Conservation (phyloP, 1,140 invertebrate species). For the Parasteatoda tepidariorum region DNA sequence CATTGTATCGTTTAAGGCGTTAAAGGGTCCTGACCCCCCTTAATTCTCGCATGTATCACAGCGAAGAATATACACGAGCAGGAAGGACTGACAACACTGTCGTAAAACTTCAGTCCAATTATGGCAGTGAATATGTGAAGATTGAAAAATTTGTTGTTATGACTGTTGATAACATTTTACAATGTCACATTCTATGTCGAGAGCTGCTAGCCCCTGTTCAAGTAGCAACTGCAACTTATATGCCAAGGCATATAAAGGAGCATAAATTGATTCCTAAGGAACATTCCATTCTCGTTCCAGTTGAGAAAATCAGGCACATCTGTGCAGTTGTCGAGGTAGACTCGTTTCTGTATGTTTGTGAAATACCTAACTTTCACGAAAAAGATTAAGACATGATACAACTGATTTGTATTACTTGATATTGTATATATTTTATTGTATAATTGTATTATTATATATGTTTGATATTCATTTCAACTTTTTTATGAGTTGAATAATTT, state of each 20-base stretch:
- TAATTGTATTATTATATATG: too few species aligned
- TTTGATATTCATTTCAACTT: too few species aligned
- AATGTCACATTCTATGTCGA: not conserved
- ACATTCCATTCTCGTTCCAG: not conserved
- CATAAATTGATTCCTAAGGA: not conserved
- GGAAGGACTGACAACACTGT: not conserved
- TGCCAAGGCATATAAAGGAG: not conserved
- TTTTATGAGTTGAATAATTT: too few species aligned
- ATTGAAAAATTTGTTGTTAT: not conserved
- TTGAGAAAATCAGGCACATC: not conserved
- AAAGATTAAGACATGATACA: constrained; percentile 7
- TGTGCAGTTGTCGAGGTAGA: not conserved
- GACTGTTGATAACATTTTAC: not conserved
- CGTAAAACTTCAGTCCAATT: not conserved
- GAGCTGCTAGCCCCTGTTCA: not conserved
- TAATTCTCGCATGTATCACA: constrained; percentile 9
- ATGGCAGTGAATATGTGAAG: not conserved
- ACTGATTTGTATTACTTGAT: too few species aligned
- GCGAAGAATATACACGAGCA: not conserved
- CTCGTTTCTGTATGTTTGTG: not conserved
- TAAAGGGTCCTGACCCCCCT: too few species aligned
- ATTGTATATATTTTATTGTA: too few species aligned
- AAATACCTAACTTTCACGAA: not conserved
- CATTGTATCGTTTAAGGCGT: too few species aligned
- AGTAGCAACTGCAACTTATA: not conserved